These are phyloP conservation scores for Ophion slaviceki DNA, from an alignment of 2,888 invertebrate species.

Conservation along the genomic window DNA sequence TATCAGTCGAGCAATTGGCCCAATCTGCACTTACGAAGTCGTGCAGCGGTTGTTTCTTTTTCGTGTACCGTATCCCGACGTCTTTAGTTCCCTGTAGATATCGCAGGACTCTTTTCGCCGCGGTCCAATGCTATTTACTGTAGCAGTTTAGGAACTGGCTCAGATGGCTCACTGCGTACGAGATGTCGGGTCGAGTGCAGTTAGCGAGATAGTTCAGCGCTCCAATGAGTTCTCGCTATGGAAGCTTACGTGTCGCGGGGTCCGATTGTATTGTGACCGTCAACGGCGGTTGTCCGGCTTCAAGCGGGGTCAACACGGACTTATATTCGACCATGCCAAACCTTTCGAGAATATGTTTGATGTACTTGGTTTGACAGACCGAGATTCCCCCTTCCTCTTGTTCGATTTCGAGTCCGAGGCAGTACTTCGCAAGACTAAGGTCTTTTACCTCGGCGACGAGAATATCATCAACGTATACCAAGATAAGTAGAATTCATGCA, in stretches of 20 bases:
- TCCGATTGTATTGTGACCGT: neutral
- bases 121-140: conserved; percentile 69
- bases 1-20: conserved; percentile 66
- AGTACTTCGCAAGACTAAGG: conserved; percentile 30
- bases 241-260: conserved; percentile 15
- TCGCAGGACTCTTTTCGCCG: conserved; percentile 73
- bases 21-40: conserved; percentile 76
- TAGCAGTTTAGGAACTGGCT: conserved; percentile 66
- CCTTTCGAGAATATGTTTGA: conserved; percentile 21
- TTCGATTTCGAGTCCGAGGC: conserved; percentile 62
- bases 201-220: conserved; percentile 66
- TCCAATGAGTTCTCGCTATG: conserved; percentile 66
- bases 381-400: conserved; percentile 8
- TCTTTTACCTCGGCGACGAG: conserved; percentile 60
- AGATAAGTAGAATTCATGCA: conserved; percentile 38
- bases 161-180: conserved; percentile 64
- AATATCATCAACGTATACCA: conserved; percentile 64
- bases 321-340: conserved; percentile 28
- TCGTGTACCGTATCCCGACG: conserved; percentile 67
- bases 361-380: conserved; percentile 4
- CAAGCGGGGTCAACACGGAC: neutral
- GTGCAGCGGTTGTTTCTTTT: conserved; percentile 39
- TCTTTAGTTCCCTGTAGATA: conserved; percentile 73
- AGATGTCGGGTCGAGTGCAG: conserved; percentile 68
- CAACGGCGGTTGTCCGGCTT: neutral